Evolutionary conservation across 2,797 vertebrate genomes (phyloP), one percentile per base, ranked within the genome.

Genomic region (Sorex maritimensis): DNA sequence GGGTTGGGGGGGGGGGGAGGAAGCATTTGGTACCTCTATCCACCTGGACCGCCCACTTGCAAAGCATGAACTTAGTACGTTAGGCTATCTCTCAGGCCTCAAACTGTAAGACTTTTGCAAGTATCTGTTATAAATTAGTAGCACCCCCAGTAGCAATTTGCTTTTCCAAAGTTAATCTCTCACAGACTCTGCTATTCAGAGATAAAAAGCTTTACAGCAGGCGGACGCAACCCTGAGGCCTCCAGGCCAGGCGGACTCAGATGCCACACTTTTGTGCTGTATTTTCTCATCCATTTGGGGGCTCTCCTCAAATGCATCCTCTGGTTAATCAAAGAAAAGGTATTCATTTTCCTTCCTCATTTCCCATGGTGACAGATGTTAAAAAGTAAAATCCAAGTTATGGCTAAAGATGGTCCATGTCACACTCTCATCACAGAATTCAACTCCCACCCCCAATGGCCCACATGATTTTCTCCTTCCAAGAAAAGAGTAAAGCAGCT

Each of bases 341-440:
- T 38, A 91, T 91, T 58, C 24, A 0, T 44, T 30, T 86, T 10
- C 34, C 65, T 49, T 88, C 85, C 46, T 84, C 67, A 26, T 78
- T 88, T 61, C 10, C 71, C 49, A 91, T 13, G 30, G 52, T 15
- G n/a, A 88, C 69, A 63, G 90, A 93, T 4, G 30, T 52, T 67
- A 78, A 82, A 77, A 63, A 87, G 49, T 17, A 72, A 73, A 69
- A 17, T 5, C 69, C 52, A 7, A 69, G 38, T 69, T 44, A 73
- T 0, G 0, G 49, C 19, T 4, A 28, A 0, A 28, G 71, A 61
- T 6, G 74, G 41, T 34, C 68, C 1, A 28, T 6, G 44, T 28
- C 46, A 58, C 52, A 38, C 5, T n/a, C 2, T 63, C n/a, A 73
- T 30, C 1, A 68, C n/a, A 73, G 19, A 63, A 23, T 21, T 81